phyloP scores from a whole-genome alignment of 1,140 invertebrate genomes.

The Trypoxylus dichotomus region DNA sequence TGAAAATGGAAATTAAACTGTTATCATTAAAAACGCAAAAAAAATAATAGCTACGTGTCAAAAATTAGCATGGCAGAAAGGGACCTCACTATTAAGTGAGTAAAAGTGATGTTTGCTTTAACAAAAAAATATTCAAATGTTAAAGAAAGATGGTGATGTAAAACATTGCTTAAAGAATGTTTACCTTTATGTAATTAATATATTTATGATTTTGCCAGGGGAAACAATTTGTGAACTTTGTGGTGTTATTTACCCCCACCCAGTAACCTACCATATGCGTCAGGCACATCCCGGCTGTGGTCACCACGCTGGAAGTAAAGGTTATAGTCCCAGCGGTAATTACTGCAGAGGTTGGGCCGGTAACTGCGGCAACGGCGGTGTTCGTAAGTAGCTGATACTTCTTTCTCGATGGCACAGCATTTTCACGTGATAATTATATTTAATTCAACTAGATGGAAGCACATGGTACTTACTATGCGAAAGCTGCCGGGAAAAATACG shows the following conservation, averaged over 20 bases:
- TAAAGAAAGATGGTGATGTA: too few relatives aligned
- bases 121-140: too few relatives aligned
- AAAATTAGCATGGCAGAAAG: too few relatives aligned
- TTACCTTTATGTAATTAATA: not conserved
- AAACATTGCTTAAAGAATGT: not conserved
- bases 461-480: conserved; percentile 94
- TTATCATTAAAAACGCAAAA: too few relatives aligned
- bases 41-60: too few relatives aligned
- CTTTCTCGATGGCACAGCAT: not conserved
- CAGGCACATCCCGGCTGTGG: conserved; percentile 88
- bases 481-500: conserved; percentile 80
- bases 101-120: too few relatives aligned
- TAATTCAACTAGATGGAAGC: conserved; percentile 61
- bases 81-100: too few relatives aligned
- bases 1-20: too few relatives aligned
- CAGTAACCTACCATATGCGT: conserved; percentile 91
- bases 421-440: not conserved
- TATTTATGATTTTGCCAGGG: conserved; percentile 11
- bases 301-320: conserved; percentile 80
- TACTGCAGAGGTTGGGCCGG: conserved; percentile 87
- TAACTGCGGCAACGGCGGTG: conserved; percentile 84
- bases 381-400: conserved; percentile 56
- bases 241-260: conserved; percentile 73
- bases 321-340: conserved; percentile 83
- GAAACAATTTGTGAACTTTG: conserved; percentile 87